Percentiles rank a stretch among this genome's conserved stretches.
Conservation (phyloP, 2,797 vertebrate species). For the Epinephelus malabaricus region DNA sequence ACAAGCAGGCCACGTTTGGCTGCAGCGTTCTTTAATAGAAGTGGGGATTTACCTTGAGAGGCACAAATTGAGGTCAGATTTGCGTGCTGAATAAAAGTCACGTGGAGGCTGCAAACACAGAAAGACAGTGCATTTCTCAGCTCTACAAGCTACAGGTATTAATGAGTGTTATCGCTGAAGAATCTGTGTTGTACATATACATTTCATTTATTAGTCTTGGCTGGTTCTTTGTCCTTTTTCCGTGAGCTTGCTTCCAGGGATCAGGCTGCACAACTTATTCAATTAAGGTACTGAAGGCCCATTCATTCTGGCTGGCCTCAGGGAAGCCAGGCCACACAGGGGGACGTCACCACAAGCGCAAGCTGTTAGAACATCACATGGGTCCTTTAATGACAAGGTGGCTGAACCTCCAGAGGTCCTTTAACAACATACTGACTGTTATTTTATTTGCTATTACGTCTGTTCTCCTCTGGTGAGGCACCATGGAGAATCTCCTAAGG, state of each 20-base stretch:
- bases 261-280: conserved; percentile 49
- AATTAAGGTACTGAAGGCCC: conserved; percentile 55
- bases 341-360: conserved; percentile 50
- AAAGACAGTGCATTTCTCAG: background rate
- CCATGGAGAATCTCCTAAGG: background rate
- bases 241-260: conserved; percentile 20
- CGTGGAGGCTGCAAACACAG: background rate
- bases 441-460: conserved; percentile 2
- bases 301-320: conserved; percentile 59
- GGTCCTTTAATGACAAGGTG: conserved; percentile 52
- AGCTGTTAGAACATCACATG: conserved; percentile 61
- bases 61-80: conserved; percentile 37
- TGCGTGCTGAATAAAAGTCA: conserved; percentile 5
- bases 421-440: conserved; percentile 9
- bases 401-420: conserved; percentile 27
- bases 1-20: conserved; percentile 12
- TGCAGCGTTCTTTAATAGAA: conserved; percentile 11
- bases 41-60: conserved; percentile 33
- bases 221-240: background rate
- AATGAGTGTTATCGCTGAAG: background rate
- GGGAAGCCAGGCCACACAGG: conserved; percentile 41
- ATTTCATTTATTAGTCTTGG: conserved; percentile 18
- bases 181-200: background rate
- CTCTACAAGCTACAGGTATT: background rate
- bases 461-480: background rate